A percentile compares a stretch with the other conserved stretches of the same genome.
Evolutionary conservation across 2,113 vertebrate species (phyloP).

Genomic region (Gallinago jamesoni): DNA sequence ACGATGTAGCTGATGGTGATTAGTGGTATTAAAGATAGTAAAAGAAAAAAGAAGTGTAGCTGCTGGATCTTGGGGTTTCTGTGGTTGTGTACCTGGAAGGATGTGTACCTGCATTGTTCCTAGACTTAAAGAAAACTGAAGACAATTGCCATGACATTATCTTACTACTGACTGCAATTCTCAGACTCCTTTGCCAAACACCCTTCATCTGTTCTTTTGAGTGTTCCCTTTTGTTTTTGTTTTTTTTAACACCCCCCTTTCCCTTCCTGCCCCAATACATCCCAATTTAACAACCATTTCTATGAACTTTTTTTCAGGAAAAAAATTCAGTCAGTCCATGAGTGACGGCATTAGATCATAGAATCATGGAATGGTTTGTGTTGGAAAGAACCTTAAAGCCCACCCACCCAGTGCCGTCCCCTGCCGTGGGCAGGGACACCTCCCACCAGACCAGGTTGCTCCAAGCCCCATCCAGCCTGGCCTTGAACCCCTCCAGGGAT

Average conservation of each 20-base stretch:
- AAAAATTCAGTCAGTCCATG: background rate
- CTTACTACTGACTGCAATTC: background rate
- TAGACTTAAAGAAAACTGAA: background rate
- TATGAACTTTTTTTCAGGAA: background rate
- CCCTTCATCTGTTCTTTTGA: background rate
- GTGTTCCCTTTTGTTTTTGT: background rate
- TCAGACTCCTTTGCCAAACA: background rate
- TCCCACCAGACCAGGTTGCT: no score
- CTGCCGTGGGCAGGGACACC: no score
- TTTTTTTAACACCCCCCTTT: background rate
- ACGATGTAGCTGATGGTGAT: background rate
- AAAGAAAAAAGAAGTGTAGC: background rate
- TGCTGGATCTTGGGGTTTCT: background rate
- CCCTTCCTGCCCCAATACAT: accelerated
- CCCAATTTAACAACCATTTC: background rate
- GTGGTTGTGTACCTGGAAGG: background rate
- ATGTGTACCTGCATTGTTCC: background rate
- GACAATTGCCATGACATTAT: background rate
- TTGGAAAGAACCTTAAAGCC: background rate
- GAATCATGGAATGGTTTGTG: background rate
- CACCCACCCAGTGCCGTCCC: no score
- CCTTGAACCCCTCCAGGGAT: no score
- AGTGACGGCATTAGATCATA: background rate
- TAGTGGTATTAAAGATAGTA: background rate
- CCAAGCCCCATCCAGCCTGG: no score